These are phyloP conservation scores for Drosophila fungiperda DNA, from an alignment of 2,888 invertebrate species.

Conservation along the genomic window DNA sequence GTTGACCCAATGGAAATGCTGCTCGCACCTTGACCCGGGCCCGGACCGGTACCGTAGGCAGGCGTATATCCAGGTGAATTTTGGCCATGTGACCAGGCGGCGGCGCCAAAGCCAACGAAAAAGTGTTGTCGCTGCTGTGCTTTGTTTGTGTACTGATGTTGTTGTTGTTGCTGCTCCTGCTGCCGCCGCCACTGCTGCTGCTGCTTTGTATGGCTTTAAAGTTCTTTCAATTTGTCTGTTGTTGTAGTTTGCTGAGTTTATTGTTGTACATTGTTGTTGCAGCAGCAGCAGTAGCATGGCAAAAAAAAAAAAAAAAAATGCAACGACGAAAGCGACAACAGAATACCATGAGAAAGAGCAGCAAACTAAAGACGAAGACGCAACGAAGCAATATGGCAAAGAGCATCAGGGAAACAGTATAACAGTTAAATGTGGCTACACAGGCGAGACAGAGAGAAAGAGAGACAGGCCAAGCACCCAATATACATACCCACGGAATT, in stretches of 20 bases:
- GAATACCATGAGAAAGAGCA: constrained; percentile 20
- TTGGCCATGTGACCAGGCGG: constrained; percentile 50
- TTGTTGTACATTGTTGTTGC: constrained; percentile 66
- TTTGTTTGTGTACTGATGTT: constrained; percentile 33
- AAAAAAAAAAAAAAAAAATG: constrained; percentile 6
- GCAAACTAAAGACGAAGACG: constrained; percentile 41
- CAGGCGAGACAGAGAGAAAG: too few relatives aligned
- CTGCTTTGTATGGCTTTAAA: constrained; percentile 53
- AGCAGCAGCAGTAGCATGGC: constrained; percentile 34
- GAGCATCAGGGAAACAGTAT: constrained; percentile 28
- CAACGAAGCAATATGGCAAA: constrained; percentile 30
- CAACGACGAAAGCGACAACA: constrained; percentile 40
- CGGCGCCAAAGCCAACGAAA: constrained; percentile 47
- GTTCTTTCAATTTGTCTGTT: constrained; percentile 67
- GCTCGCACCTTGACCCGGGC: constrained; percentile 18
- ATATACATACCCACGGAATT: constrained; percentile 9
- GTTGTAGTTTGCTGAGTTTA: constrained; percentile 56
- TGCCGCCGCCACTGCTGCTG: constrained; percentile 19
- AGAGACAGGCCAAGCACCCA: constrained; percentile 4
- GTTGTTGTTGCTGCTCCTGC: constrained; percentile 35
- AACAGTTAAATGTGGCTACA: constrained; percentile 37
- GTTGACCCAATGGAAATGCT: constrained; percentile 38
- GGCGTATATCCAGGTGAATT: constrained; percentile 54
- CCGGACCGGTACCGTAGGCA: constrained; percentile 28
- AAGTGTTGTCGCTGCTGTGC: constrained; percentile 54